Percentiles rank a stretch among this genome's conserved stretches.
Evolutionary conservation across 2,797 vertebrate genomes (phyloP).

Genomic region (Brotula barbata): DNA sequence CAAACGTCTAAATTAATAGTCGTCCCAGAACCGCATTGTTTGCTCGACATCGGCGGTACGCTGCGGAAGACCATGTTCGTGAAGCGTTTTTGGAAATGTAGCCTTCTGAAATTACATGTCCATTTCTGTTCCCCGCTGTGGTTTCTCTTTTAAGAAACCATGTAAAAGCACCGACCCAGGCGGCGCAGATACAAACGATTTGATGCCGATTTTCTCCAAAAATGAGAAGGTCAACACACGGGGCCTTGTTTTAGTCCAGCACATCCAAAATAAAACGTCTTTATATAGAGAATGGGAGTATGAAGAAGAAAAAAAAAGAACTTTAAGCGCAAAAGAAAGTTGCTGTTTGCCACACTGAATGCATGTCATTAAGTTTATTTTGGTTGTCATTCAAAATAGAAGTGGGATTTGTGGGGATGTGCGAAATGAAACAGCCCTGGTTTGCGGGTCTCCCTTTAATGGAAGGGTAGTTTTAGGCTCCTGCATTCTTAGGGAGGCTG

Average conservation of each 20-base stretch:
- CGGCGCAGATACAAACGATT: slow-evolving; percentile 49
- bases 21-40: too few species aligned
- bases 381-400: slow-evolving; percentile 84
- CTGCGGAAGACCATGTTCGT: too few species aligned
- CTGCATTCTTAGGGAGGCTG: slow-evolving; percentile 76
- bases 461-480: slow-evolving; percentile 76
- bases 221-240: slow-evolving; percentile 66
- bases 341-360: slow-evolving; percentile 73
- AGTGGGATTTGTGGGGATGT: slow-evolving; percentile 74
- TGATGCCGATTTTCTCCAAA: slow-evolving; percentile 39
- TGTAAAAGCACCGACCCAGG: slow-evolving; percentile 44
- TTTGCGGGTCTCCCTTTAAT: slow-evolving; percentile 79
- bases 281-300: slow-evolving; percentile 72
- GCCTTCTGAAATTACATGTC: slow-evolving; percentile 8
- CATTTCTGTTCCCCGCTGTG: slow-evolving; percentile 6
- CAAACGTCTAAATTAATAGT: neutral
- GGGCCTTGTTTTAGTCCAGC: slow-evolving; percentile 59
- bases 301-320: slow-evolving; percentile 73
- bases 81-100: slow-evolving; percentile 14
- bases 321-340: slow-evolving; percentile 59
- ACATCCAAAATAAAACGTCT: slow-evolving; percentile 65
- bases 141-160: slow-evolving; percentile 21
- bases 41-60: too few species aligned
- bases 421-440: slow-evolving; percentile 73
- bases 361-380: slow-evolving; percentile 84